These are phyloP conservation scores for Brachionus sp. DNA, from an alignment of 1,140 invertebrate genomes.

Conservation along the genomic window DNA sequence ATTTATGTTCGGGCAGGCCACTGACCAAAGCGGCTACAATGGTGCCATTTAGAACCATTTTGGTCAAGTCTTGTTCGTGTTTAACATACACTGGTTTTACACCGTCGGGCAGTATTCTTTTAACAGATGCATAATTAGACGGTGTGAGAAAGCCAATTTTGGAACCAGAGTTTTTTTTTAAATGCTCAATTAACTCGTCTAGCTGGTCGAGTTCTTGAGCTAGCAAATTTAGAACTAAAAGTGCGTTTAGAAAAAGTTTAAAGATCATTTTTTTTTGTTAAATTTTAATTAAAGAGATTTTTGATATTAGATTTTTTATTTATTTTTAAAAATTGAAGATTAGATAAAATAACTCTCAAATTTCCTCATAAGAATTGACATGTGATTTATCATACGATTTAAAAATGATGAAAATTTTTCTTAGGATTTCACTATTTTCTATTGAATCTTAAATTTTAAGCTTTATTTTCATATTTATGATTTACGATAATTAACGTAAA, in stretches of 20 bases:
- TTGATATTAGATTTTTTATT: too few relatives aligned
- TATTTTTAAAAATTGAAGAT: too few relatives aligned
- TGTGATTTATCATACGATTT: too few relatives aligned
- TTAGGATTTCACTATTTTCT: too few relatives aligned
- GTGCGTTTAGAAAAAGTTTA: neutral
- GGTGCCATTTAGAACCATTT: slow-evolving; percentile 32
- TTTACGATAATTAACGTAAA: too few relatives aligned
- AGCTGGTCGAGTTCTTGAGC: neutral
- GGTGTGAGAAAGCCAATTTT: slow-evolving; percentile 25
- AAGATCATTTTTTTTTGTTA: neutral
- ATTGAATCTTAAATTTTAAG: too few relatives aligned
- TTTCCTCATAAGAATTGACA: too few relatives aligned
- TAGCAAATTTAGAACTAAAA: neutral
- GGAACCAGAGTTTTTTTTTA: neutral
- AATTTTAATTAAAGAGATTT: neutral
- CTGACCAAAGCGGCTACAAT: neutral
- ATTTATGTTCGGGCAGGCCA: slow-evolving; percentile 4
- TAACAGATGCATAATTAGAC: slow-evolving; percentile 13
- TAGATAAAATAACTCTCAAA: too few relatives aligned
- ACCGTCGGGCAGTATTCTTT: neutral
- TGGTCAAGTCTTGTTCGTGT: slow-evolving; percentile 18
- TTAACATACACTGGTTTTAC: neutral
- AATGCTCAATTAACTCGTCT: slow-evolving; percentile 19
- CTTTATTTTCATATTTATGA: too few relatives aligned
- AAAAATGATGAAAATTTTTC: too few relatives aligned